Evolutionary conservation across 2,113 vertebrate genomes (phyloP).

Genomic region (Myotis yumanensis): DNA sequence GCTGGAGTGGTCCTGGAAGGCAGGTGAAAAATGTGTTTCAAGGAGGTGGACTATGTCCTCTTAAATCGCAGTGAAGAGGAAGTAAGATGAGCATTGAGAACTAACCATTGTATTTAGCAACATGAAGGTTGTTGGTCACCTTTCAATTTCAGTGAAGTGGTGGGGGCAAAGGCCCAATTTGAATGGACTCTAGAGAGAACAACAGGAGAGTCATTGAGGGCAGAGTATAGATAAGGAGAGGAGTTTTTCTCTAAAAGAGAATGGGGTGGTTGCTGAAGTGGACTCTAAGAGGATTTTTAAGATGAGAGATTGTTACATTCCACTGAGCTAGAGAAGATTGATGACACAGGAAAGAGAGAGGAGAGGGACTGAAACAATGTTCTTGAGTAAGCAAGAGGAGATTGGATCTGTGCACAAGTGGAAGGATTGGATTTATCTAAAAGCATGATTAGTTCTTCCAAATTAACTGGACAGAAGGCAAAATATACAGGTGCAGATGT

Average conservation of each 20-base stretch:
- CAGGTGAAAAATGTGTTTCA: neutral
- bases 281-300: neutral
- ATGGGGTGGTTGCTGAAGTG: conserved; percentile 10
- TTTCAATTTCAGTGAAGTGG: neutral
- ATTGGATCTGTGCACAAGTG: neutral
- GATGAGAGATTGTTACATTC: neutral
- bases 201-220: neutral
- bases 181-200: neutral
- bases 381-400: neutral
- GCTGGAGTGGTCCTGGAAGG: neutral
- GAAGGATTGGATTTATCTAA: neutral
- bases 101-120: neutral
- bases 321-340: neutral
- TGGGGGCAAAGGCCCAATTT: neutral
- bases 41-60: neutral
- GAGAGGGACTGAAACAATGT: neutral
- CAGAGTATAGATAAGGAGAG: neutral
- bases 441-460: neutral
- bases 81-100: neutral
- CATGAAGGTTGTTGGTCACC: neutral
- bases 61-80: neutral
- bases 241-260: neutral
- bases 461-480: neutral
- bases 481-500: neutral
- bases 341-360: neutral